Conservation (phyloP, 2,113 vertebrate genomes). For the Phyllostomus hastatus region DNA sequence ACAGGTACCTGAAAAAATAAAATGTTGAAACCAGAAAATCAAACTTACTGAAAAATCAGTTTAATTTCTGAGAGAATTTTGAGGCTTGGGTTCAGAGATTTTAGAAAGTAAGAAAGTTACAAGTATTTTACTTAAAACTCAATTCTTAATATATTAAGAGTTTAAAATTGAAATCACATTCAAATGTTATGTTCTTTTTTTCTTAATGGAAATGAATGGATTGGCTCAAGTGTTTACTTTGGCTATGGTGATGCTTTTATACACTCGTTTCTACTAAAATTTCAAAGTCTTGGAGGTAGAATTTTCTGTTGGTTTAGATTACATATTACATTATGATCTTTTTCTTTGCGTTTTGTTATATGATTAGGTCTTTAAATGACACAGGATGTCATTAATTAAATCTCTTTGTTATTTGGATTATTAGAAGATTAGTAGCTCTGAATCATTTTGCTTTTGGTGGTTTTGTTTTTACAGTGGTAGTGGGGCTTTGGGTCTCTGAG, state of each 20-base stretch:
- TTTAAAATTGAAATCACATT: neutral
- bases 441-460: neutral
- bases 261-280: slow-evolving; percentile 10
- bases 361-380: neutral
- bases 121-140: slow-evolving; percentile 8
- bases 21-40: neutral
- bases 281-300: neutral
- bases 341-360: slow-evolving; percentile 25
- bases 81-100: neutral
- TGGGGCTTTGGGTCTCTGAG: neutral
- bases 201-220: neutral
- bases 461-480: neutral
- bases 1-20: neutral
- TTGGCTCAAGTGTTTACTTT: neutral
- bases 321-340: neutral
- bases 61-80: neutral
- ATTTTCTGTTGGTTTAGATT: neutral
- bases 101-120: slow-evolving; percentile 9
- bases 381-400: neutral
- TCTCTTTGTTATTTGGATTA: neutral
- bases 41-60: neutral
- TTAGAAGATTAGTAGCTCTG: neutral
- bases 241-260: neutral
- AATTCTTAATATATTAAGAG: neutral
- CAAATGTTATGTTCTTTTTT: neutral